phyloP scores from a whole-genome alignment of 2,113 vertebrate genomes.

The Syrmaticus mikado region DNA sequence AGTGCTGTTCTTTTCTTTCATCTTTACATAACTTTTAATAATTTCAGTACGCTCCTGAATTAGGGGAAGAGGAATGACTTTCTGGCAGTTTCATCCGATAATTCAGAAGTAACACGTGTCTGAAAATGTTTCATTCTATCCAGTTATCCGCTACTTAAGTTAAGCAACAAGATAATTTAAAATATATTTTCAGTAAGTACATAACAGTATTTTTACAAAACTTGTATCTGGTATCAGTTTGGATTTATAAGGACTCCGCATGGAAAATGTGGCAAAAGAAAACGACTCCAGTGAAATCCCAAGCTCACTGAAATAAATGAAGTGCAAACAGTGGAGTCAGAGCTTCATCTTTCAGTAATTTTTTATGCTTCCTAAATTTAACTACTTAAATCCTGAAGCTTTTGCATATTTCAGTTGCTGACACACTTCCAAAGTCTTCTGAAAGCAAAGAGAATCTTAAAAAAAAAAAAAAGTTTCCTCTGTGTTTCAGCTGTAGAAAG shows the following conservation, averaged over 20 bases:
- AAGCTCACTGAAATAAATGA: neutral
- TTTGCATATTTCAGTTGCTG: neutral
- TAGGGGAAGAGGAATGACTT: neutral
- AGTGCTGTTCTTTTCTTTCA: neutral
- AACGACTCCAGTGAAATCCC: neutral
- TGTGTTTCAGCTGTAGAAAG: neutral
- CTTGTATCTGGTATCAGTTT: neutral
- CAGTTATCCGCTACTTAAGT: neutral
- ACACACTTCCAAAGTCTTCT: neutral
- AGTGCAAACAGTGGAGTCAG: neutral
- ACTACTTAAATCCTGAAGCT: neutral
- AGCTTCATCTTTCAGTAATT: neutral
- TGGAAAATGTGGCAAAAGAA: neutral
- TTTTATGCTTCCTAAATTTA: neutral
- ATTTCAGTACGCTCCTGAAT: neutral
- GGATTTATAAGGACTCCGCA: neutral
- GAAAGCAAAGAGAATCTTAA: neutral
- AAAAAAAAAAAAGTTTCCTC: neutral
- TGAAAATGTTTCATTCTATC: neutral
- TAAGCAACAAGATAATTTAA: neutral
- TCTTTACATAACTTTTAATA: accelerated
- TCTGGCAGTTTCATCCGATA: neutral
- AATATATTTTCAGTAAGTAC: neutral
- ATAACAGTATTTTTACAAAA: neutral
- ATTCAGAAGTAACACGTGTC: neutral